Conservation (phyloP, 2,113 vertebrate species). For the Cygnus buccinator region DNA sequence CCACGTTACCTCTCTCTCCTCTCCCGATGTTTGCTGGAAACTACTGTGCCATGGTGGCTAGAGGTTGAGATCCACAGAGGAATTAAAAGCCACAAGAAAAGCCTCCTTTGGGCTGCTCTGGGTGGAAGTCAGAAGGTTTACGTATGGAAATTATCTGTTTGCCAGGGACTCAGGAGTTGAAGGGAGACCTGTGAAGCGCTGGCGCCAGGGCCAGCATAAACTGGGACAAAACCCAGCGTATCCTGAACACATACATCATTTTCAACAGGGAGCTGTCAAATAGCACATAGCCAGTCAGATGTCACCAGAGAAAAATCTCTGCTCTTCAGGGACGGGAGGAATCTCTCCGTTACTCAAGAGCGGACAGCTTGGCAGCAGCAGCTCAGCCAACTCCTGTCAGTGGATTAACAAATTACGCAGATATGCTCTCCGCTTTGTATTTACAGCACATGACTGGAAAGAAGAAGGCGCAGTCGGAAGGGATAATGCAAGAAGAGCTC, state of each 20-base stretch:
- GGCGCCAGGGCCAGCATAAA: not conserved
- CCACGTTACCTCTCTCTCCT: not conserved
- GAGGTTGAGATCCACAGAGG: not conserved
- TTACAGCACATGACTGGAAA: conserved; percentile 32
- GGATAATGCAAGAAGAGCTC: conserved; percentile 20
- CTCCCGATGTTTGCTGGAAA: not conserved
- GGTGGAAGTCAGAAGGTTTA: not conserved
- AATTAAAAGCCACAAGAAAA: conserved; percentile 1
- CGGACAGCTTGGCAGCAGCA: not conserved
- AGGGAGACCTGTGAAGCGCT: not conserved
- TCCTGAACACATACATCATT: not conserved
- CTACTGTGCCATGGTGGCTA: not conserved
- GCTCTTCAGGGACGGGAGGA: not conserved
- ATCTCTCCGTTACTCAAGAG: conserved; percentile 7
- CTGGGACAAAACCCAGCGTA: not conserved
- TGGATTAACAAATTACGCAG: conserved; percentile 28
- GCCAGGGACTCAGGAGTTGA: not conserved
- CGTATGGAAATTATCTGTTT: not conserved
- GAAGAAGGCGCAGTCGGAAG: not conserved
- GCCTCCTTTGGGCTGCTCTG: not conserved
- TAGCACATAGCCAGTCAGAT: not conserved
- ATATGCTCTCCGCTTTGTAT: not conserved
- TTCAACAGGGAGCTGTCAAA: conserved; percentile 10
- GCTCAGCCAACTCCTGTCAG: not conserved
- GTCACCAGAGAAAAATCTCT: conserved; percentile 28